Conservation (phyloP, 2,888 invertebrate species). For the Altica lythri region DNA sequence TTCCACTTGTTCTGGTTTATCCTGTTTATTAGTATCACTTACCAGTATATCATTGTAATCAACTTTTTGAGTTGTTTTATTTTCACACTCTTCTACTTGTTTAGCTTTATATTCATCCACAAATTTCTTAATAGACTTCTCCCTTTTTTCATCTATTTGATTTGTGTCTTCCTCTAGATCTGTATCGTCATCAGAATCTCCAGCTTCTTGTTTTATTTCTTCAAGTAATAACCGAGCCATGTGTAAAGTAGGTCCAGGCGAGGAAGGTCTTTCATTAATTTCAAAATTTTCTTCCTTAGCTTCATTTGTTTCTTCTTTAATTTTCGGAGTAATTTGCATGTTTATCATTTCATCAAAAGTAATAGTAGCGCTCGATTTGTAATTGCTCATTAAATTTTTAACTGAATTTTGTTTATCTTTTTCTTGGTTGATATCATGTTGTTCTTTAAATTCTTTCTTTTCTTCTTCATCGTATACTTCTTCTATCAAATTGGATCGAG, state of each 20-base stretch:
- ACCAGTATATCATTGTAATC: too few species aligned
- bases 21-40: background rate
- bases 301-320: constrained; percentile 4
- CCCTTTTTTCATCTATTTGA: constrained; percentile 1
- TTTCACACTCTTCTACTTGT: background rate
- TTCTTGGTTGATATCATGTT: background rate
- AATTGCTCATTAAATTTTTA: background rate
- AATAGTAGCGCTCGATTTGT: background rate
- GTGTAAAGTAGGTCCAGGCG: background rate
- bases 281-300: constrained; percentile 3
- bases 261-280: background rate
- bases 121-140: background rate
- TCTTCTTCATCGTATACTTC: too few species aligned
- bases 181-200: constrained; percentile 15
- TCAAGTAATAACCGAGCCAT: constrained; percentile 3
- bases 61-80: background rate
- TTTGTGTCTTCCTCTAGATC: constrained; percentile 10
- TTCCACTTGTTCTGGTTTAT: too few species aligned
- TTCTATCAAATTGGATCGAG: too few species aligned
- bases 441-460: background rate
- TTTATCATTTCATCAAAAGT: constrained; percentile 4
- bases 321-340: constrained; percentile 1
- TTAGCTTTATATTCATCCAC: constrained; percentile 6
- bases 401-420: background rate
- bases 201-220: constrained; percentile 14